Base-by-base conservation (phyloP, 2,888 invertebrate species). In the Pyrrhia umbra region DNA sequence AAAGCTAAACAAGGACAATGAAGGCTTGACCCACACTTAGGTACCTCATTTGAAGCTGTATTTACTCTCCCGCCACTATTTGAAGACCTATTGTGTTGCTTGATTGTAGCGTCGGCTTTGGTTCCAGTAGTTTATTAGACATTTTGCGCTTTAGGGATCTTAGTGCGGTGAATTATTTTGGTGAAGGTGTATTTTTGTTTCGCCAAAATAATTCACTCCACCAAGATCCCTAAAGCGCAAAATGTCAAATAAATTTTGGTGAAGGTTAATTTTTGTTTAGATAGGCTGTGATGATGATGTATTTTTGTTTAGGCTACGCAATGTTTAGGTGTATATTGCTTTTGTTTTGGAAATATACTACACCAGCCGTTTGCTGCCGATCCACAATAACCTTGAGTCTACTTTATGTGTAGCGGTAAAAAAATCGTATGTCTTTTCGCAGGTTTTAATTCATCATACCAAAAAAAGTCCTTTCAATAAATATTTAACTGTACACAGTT, bases 211-310 rank as follows among this genome's bases (percentile, higher is more conserved):
- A 54, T 45, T 45, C 10, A 45, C 15, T 0, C 10, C n/a, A 10
- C 18, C 4, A 30, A 40, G 5, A 2, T 16, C 20, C 21, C 13
- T 18, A 9, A 57, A 68, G 39, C 50, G 18, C 2, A 10, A 27
- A 68, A 40, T 39, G 30, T 42, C 37, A 51, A 51, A 75, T 70
- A 75, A 75, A 70, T n/a, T n/a, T n/a, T n/a, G n/a, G n/a, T n/a
- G n/a, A n/a, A n/a, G n/a, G n/a, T n/a, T n/a, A n/a, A n/a, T n/a
- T n/a, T n/a, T n/a, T n/a, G n/a, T n/a, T n/a, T n/a, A n/a, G n/a
- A n/a, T n/a, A n/a, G n/a, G n/a, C n/a, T n/a, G n/a, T n/a, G n/a
- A n/a, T n/a, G n/a, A n/a, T n/a, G n/a, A n/a, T n/a, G n/a, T n/a
- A n/a, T n/a, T n/a, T n/a, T n/a, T n/a, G n/a, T n/a, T n/a, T n/a